Evolutionary conservation across 1,140 invertebrate species (phyloP).

Genomic region (Drosophila melanica): DNA sequence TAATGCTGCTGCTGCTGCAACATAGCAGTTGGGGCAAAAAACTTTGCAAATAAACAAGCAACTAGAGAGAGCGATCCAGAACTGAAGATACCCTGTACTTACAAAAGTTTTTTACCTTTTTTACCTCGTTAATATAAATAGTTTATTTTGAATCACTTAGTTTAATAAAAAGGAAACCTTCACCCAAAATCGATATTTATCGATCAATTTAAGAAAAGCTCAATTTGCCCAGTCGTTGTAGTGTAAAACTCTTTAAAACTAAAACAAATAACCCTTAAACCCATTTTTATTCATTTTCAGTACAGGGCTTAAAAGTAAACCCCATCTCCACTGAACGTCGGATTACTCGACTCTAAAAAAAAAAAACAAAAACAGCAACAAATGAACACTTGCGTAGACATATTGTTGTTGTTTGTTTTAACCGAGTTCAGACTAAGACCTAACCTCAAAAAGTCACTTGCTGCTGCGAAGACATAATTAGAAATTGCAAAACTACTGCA

Average conservation of each 20-base stretch:
- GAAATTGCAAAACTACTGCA: constrained; percentile 66
- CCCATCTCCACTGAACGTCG: too few species aligned
- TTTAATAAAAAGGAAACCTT: too few species aligned
- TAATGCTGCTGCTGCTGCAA: background rate
- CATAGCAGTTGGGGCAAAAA: background rate
- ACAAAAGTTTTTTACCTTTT: too few species aligned
- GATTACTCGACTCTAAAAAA: constrained; percentile 10
- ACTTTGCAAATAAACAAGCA: constrained; percentile 10
- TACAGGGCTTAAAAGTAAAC: background rate
- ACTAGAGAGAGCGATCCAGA: background rate
- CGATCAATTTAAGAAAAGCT: too few species aligned
- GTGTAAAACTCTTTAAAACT: too few species aligned
- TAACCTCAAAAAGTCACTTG: constrained; percentile 61
- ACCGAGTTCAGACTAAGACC: background rate
- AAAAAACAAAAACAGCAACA: constrained; percentile 26
- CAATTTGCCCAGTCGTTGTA: too few species aligned
- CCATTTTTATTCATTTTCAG: background rate
- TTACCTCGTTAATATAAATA: too few species aligned
- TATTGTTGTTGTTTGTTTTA: constrained; percentile 11
- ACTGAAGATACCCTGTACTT: background rate
- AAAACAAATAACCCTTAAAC: too few species aligned
- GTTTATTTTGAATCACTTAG: too few species aligned
- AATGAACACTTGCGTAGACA: constrained; percentile 30
- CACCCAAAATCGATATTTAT: too few species aligned
- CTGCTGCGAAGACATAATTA: constrained; percentile 55